Evolutionary conservation across 2,888 invertebrate species (phyloP), one percentile per base, ranked within the genome.

Genomic region (Chorisops tibialis): DNA sequence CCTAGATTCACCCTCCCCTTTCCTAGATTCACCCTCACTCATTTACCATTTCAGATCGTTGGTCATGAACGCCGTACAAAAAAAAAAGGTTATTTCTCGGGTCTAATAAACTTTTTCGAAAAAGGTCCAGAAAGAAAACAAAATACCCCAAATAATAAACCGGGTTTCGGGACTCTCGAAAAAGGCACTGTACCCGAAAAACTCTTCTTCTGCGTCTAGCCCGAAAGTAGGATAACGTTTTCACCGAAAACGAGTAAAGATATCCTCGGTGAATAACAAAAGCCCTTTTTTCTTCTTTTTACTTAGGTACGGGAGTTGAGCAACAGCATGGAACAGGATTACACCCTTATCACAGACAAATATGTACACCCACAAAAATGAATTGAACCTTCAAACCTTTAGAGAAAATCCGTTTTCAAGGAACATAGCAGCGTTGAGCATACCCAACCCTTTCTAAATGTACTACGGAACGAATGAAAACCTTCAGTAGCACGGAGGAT

Each of bases 341-440:
- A 62, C 60, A 64, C 64, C 64, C 62, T 64, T 64, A 64, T 64
- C 64, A 64, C 58, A 60, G 56, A 37, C 47, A 56, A 56, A 64
- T 45, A 37, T 62, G 35, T 56, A 59, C 62, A 62, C 58, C 24
- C 38, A 49, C 62, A 48, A 51, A 61, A 61, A 65, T 63, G 61
- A 61, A 63, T 65, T 59, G 63, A 61, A 63, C 61, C 62, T 65
- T 65, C 64, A 62, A 62, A 59, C 64, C 62, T 64, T 62, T 62
- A 56, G 47, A 47, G 49, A 52, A 52, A 52, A 39, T 39, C 60
- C 63, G 50, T 63, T 63, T 63, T 58, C 56, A 61, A 56, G 50
- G 61, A 61, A 61, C 37, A 51, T 39, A 7, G 49, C 30, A 35
- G 30, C 49, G 30, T 35, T 14, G 30, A 30, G 49, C n/a, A 41